phyloP scores from a whole-genome alignment of 2,888 invertebrate genomes.

The Plebejus melissa region DNA sequence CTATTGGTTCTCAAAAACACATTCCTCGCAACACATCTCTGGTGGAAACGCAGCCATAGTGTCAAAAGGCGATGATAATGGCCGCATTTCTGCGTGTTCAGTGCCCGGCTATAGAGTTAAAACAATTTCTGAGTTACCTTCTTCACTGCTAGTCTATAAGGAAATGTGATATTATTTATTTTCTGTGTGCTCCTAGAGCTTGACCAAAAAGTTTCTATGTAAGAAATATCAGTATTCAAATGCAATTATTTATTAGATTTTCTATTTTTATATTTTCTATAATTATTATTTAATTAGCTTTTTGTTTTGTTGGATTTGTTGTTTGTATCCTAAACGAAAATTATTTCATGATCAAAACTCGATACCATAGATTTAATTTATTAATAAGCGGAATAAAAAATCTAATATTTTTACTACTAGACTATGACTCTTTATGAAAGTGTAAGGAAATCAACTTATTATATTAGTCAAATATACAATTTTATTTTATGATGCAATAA shows the following conservation, averaged over 20 bases:
- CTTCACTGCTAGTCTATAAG: neutral
- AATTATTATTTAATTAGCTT: neutral
- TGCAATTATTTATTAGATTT: neutral
- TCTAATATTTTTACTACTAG: neutral
- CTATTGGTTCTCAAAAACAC: no score
- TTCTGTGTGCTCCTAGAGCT: neutral
- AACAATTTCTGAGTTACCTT: neutral
- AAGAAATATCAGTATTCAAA: neutral
- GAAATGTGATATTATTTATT: slow-evolving; percentile 4
- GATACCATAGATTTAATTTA: neutral
- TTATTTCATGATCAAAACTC: neutral
- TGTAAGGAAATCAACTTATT: neutral
- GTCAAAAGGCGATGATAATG: no score
- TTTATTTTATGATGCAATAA: slow-evolving; percentile 13
- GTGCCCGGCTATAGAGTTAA: neutral
- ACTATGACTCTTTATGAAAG: neutral
- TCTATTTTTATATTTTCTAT: slow-evolving; percentile 13
- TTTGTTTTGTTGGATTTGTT: neutral
- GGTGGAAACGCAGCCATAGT: no score
- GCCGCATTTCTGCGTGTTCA: no score
- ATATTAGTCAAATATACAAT: slow-evolving; percentile 6
- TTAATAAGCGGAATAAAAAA: neutral
- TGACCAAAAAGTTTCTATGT: neutral
- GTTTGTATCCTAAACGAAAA: neutral
- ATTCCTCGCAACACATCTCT: no score